Percentiles rank a stretch among this genome's conserved stretches.
phyloP scores from a whole-genome alignment of 2,888 invertebrate genomes.

The Lordiphosa fenestrarum region DNA sequence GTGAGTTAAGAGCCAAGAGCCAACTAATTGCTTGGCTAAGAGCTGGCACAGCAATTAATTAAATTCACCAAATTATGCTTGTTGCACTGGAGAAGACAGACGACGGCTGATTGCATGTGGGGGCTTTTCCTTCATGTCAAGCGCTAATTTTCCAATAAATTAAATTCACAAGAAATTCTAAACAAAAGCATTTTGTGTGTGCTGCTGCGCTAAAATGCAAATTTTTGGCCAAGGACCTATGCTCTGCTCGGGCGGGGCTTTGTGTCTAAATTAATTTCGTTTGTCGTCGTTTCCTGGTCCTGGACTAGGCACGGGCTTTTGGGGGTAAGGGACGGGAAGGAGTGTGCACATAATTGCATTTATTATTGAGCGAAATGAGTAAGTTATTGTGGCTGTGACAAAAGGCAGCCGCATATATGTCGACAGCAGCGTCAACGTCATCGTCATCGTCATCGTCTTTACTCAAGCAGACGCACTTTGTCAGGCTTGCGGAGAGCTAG shows the following conservation, averaged over 20 bases:
- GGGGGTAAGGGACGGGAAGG: background rate
- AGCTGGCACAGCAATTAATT: conserved; percentile 32
- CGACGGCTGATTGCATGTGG: conserved; percentile 48
- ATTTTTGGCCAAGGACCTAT: conserved; percentile 50
- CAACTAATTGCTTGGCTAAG: conserved; percentile 58
- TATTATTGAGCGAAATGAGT: conserved; percentile 77
- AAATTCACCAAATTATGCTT: conserved; percentile 42
- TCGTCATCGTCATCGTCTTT: conserved; percentile 16
- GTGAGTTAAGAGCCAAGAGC: conserved; percentile 19
- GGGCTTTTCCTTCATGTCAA: conserved; percentile 47
- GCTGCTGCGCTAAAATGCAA: conserved; percentile 66
- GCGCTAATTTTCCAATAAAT: conserved; percentile 76
- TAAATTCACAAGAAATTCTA: conserved; percentile 70
- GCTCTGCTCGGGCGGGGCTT: conserved; percentile 49
- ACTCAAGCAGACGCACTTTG: conserved; percentile 54
- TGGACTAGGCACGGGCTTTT: conserved; percentile 22
- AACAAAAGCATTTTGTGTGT: conserved; percentile 63
- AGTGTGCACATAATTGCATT: conserved; percentile 71
- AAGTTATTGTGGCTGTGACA: conserved; percentile 69
- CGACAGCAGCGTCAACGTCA: conserved; percentile 23
- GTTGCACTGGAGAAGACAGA: background rate
- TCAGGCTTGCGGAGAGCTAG: conserved; percentile 34
- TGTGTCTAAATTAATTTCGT: conserved; percentile 73
- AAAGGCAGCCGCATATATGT: conserved; percentile 61
- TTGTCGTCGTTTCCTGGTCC: conserved; percentile 23